Percentiles rank a stretch among this genome's conserved stretches.
phyloP scores from a whole-genome alignment of 2,113 vertebrate genomes.

The Burhinus oedicnemus region DNA sequence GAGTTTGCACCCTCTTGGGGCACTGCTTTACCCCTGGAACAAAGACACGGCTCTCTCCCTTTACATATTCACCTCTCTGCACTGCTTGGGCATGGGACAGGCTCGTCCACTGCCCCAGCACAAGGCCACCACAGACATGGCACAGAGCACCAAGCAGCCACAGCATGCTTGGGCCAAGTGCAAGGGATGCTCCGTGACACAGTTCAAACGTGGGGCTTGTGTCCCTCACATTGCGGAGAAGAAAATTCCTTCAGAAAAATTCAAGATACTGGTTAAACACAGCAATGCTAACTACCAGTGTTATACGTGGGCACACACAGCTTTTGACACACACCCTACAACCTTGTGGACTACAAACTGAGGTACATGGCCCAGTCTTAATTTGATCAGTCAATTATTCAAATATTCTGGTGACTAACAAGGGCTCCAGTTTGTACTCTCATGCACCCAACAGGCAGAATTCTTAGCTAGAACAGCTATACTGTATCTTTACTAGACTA shows the following conservation, averaged over 20 bases:
- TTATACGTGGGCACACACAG: rapidly evolving
- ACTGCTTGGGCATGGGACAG: background rate
- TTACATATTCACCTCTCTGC: background rate
- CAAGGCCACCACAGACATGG: rapidly evolving
- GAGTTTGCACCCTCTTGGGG: background rate
- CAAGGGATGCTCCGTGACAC: rapidly evolving
- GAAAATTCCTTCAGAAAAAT: background rate
- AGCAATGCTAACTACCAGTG: background rate
- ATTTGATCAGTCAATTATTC: background rate
- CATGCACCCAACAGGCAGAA: background rate
- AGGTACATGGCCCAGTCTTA: background rate
- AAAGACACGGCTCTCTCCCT: background rate
- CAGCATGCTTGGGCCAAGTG: no score
- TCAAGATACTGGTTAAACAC: rapidly evolving
- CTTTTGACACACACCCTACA: background rate
- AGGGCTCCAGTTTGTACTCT: background rate
- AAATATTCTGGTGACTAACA: background rate
- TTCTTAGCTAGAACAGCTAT: background rate
- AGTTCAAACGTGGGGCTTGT: rapidly evolving
- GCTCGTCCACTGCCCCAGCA: background rate
- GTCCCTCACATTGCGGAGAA: background rate
- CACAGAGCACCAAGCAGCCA: background rate
- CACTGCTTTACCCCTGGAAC: background rate
- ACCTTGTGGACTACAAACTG: background rate
- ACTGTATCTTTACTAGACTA: no score